Conservation (phyloP, 2,888 invertebrate species). For the Eudemis profundana region DNA sequence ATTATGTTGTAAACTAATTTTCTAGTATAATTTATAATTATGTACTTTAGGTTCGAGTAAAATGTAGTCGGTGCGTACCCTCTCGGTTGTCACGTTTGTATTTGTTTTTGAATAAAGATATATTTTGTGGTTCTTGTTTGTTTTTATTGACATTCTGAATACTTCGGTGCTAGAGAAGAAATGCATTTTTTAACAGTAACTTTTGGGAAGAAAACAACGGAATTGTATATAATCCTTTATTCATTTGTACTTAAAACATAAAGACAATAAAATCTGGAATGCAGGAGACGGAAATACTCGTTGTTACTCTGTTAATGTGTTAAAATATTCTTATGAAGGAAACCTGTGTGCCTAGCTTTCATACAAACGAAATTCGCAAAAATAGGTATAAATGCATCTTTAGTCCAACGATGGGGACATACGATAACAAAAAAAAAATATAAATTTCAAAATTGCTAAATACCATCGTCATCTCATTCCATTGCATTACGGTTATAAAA, state of each 20-base stretch:
- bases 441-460: too few relatives aligned
- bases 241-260: conserved; percentile 75
- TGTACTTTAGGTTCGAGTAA: conserved; percentile 12
- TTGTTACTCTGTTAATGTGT: conserved; percentile 69
- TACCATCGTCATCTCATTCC: too few relatives aligned
- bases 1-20: conserved; percentile 40
- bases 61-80: conserved; percentile 18
- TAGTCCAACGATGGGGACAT: too few relatives aligned
- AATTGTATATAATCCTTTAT: conserved; percentile 74
- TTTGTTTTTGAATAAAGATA: conserved; percentile 70
- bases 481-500: too few relatives aligned
- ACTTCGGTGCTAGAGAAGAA: background rate
- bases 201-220: conserved; percentile 26
- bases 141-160: conserved; percentile 31
- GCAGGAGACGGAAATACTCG: conserved; percentile 73
- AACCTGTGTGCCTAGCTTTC: background rate
- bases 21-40: conserved; percentile 48
- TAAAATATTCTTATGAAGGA: conserved; percentile 47
- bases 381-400: too few relatives aligned
- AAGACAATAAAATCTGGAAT: conserved; percentile 69
- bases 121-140: conserved; percentile 65
- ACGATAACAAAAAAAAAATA: too few relatives aligned
- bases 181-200: too few relatives aligned
- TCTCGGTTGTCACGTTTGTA: conserved; percentile 53
- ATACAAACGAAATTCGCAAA: conserved; percentile 17